Base-by-base conservation (phyloP, 2,888 invertebrate species). In the Cantharis lateralis region DNA sequence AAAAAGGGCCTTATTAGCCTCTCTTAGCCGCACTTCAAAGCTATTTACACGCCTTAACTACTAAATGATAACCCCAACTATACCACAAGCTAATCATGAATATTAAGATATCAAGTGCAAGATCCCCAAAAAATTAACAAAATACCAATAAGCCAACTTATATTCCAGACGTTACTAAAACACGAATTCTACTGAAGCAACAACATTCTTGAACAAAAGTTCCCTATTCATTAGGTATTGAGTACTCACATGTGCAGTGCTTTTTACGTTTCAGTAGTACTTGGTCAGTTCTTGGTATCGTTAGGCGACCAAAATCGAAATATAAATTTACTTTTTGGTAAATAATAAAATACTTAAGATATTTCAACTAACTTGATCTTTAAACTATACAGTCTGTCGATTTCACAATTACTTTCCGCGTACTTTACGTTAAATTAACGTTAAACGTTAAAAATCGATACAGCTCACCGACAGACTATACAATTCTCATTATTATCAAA, bases 1-100 rank as follows among this genome's bases (percentile, higher is more conserved):
- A 90, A 89, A 85, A 87, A 85, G 84, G 85, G 84, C 84, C 64
- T 84, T 81, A 86, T 85, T 86, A 86, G 86, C 85, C 85, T 82
- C 78, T 82, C 80, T 81, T 80, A 80, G 82, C 83, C 82, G 82
- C 82, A 80, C 80, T 77, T 79, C 80, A 80, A 82, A 82, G 81
- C 82, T 83, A 83, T 82, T 74, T 82, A 81, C 82, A 82, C 78
- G 75, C 78, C 70, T 72, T 62, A 62, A 63, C 71, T 62, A 71
- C 24, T 48, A 32, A 72, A 66, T 32, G 66, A 48, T 48, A 48
- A 48, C 62, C 72, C 62, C 66, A 72, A 63, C 26, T 70, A 62
- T 48, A 48, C 48, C 48, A 48, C 48, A 48, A 48, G 48, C 48
- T 48, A 48, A 48, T 48, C 48, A 48, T 48, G 48, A 48, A 28